These are phyloP conservation scores for Zelostemma sp. DNA, from an alignment of 1,140 invertebrate genomes.

Conservation along the genomic window DNA sequence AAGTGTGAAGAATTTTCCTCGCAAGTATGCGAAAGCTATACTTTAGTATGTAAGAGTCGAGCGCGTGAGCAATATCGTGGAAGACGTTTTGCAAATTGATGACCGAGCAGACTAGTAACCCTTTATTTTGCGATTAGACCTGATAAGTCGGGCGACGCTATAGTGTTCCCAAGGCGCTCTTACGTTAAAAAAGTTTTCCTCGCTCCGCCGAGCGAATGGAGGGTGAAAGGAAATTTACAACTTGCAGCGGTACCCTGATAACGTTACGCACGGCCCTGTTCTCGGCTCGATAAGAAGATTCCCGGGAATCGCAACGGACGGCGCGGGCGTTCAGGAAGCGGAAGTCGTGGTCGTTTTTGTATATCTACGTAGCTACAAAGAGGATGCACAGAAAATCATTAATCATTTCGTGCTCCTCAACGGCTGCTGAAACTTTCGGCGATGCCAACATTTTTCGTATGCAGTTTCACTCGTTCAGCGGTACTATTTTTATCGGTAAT, in stretches of 20 bases:
- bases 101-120: constrained; percentile 50
- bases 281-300: constrained; percentile 50
- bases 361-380: constrained; percentile 51
- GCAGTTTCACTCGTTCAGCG: no score
- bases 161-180: constrained; percentile 45
- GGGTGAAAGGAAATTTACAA: constrained; percentile 54
- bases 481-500: no score
- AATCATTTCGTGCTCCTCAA: constrained; percentile 37
- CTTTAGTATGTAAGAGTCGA: constrained; percentile 19
- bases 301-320: constrained; percentile 52
- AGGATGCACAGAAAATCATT: constrained; percentile 44
- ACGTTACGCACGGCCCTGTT: constrained; percentile 40
- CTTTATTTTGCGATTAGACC: constrained; percentile 60
- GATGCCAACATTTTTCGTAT: constrained; percentile 9
- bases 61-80: constrained; percentile 45
- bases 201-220: constrained; percentile 26
- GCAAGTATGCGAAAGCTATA: constrained; percentile 31
- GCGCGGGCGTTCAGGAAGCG: constrained; percentile 53
- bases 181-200: constrained; percentile 50
- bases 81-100: constrained; percentile 50
- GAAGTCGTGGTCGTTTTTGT: constrained; percentile 52
- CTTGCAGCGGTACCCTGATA: constrained; percentile 42
- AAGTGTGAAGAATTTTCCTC: constrained; percentile 32
- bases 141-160: constrained; percentile 51
- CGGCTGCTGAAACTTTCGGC: constrained; percentile 24